A percentile compares a stretch with the other conserved stretches of the same genome.
These are phyloP conservation scores for Lucinisca nassula DNA, from an alignment of 2,888 invertebrate species.

Conservation along the genomic window DNA sequence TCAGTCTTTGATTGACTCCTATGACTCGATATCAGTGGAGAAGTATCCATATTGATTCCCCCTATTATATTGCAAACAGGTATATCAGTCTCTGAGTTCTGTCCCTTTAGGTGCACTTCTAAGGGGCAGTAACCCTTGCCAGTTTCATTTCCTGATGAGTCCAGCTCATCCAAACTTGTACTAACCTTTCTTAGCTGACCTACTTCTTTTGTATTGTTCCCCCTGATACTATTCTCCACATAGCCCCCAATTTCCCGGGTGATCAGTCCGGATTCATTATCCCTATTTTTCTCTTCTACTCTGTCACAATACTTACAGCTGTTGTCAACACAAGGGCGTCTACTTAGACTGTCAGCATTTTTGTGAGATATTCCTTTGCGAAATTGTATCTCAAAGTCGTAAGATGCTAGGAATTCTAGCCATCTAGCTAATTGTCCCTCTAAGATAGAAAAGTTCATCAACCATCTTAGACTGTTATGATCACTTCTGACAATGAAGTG, in stretches of 20 bases:
- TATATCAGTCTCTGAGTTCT: background rate
- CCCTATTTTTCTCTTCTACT: background rate
- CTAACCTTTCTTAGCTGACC: background rate
- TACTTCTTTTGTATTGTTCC: background rate
- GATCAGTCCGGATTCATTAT: background rate
- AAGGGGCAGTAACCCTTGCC: background rate
- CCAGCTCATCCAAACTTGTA: background rate
- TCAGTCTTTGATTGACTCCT: too few relatives aligned
- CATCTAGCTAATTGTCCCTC: conserved; percentile 59
- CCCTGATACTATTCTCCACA: background rate
- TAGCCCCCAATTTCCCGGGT: background rate
- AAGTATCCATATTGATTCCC: background rate
- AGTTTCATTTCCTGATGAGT: background rate
- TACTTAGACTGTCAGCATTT: conserved; percentile 37
- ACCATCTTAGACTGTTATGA: conserved; percentile 62
- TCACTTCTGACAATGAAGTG: conserved; percentile 63
- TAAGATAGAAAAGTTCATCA: conserved; percentile 49
- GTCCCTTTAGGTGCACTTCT: background rate
- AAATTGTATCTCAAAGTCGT: conserved; percentile 54
- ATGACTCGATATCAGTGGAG: background rate
- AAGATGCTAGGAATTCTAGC: conserved; percentile 49
- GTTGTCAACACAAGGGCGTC: conserved; percentile 34
- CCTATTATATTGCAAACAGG: background rate
- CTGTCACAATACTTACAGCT: conserved; percentile 18
- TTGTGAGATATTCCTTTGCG: conserved; percentile 49